These are phyloP conservation scores for Puma concolor DNA, from an alignment of 2,113 vertebrate species.

Conservation along the genomic window DNA sequence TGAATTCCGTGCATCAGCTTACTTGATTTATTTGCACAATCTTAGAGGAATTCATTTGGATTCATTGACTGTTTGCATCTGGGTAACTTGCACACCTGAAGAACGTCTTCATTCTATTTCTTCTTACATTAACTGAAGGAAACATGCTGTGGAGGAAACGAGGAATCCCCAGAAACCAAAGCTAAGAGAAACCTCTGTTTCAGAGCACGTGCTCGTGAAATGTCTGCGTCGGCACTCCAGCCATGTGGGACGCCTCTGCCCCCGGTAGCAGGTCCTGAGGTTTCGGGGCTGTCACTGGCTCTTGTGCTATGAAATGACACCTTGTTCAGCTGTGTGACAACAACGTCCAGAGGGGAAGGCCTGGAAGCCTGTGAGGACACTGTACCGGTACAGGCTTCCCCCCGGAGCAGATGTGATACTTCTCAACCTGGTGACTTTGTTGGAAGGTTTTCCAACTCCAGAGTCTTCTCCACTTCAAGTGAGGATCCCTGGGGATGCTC, in stretches of 20 bases:
- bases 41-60: slow-evolving; percentile 44
- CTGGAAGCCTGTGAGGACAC: not conserved
- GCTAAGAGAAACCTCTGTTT: not conserved
- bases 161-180: not conserved
- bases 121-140: not conserved
- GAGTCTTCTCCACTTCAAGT: not conserved
- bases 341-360: not conserved
- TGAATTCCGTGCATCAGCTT: not conserved
- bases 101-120: not conserved
- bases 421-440: not conserved
- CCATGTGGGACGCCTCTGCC: not conserved
- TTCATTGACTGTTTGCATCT: slow-evolving; percentile 31
- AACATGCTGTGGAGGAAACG: not conserved
- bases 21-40: not conserved
- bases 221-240: fast-evolving
- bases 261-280: not conserved
- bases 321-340: not conserved
- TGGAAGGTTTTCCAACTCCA: slow-evolving; percentile 10
- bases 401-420: not conserved
- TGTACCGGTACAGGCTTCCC: not conserved
- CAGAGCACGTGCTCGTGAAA: not conserved
- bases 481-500: not conserved
- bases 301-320: not conserved
- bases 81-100: not conserved
- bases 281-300: not conserved